A percentile compares a stretch with the other conserved stretches of the same genome.
These are phyloP conservation scores for Mus pahari DNA, from an alignment of 2,113 vertebrate species.

Conservation along the genomic window DNA sequence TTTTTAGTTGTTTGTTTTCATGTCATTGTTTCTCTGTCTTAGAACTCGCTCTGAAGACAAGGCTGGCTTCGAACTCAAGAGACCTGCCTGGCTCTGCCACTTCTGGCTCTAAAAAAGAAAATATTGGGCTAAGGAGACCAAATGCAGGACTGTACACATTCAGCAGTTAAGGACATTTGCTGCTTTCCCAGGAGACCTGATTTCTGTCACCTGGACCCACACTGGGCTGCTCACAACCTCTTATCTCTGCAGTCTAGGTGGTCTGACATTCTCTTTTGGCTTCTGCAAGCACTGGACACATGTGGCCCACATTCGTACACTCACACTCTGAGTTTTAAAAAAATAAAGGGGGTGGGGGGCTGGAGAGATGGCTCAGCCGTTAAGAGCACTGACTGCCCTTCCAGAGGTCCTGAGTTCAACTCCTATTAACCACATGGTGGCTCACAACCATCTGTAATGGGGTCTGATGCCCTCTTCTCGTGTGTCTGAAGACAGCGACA, in stretches of 20 bases:
- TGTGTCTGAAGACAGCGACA: too few species aligned
- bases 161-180: too few species aligned
- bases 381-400: too few species aligned
- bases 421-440: too few species aligned
- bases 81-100: not conserved
- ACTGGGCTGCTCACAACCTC: not conserved
- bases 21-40: not conserved
- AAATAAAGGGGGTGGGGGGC: not conserved
- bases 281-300: not conserved
- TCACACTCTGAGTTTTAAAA: not conserved
- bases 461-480: too few species aligned
- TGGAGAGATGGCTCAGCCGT: too few species aligned
- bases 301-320: not conserved
- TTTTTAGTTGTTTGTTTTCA: not conserved
- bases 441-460: too few species aligned
- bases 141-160: not conserved
- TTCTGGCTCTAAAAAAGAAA: not conserved
- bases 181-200: not conserved
- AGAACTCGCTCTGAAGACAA: not conserved
- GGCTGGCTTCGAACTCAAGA: not conserved
- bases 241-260: not conserved
- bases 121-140: not conserved
- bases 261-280: not conserved
- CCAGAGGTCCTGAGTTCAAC: too few species aligned
- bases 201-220: not conserved